Percentiles rank a stretch among this genome's conserved stretches.
These are phyloP conservation scores for Catharus fuscescens DNA, from an alignment of 2,113 vertebrate species.

Conservation along the genomic window DNA sequence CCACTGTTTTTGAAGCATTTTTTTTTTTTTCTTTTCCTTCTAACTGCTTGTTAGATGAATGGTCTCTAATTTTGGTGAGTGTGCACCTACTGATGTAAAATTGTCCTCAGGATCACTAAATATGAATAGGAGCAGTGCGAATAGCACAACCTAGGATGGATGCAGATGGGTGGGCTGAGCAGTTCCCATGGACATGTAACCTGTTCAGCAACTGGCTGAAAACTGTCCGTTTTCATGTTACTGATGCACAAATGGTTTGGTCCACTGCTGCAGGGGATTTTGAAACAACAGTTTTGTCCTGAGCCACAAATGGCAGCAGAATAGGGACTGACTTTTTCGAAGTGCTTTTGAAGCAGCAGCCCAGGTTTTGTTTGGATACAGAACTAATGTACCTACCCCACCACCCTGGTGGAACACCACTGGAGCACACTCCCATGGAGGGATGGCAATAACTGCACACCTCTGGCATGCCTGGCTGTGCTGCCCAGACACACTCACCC, in stretches of 20 bases:
- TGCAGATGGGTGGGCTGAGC: not conserved
- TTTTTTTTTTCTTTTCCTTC: not conserved
- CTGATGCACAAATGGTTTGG: not conserved
- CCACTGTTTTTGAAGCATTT: not conserved
- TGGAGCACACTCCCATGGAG: not conserved
- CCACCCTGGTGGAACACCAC: not conserved
- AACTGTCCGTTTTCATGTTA: accelerated
- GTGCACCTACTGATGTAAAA: not conserved
- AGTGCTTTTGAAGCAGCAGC: not conserved
- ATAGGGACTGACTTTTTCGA: accelerated
- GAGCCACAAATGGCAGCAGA: not conserved
- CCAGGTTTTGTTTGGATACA: not conserved
- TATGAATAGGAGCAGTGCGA: not conserved
- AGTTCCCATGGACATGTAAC: not conserved
- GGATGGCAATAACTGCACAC: not conserved
- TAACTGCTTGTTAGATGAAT: not conserved
- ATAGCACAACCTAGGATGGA: accelerated
- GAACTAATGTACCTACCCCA: accelerated
- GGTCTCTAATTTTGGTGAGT: not conserved
- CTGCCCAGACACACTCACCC: not conserved
- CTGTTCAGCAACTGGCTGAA: not conserved
- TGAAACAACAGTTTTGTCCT: not conserved
- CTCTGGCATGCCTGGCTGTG: not conserved
- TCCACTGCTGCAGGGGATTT: not conserved
- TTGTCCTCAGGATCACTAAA: not conserved